Conservation (phyloP, 2,888 invertebrate species). For the Drosophila fulvimacula region DNA sequence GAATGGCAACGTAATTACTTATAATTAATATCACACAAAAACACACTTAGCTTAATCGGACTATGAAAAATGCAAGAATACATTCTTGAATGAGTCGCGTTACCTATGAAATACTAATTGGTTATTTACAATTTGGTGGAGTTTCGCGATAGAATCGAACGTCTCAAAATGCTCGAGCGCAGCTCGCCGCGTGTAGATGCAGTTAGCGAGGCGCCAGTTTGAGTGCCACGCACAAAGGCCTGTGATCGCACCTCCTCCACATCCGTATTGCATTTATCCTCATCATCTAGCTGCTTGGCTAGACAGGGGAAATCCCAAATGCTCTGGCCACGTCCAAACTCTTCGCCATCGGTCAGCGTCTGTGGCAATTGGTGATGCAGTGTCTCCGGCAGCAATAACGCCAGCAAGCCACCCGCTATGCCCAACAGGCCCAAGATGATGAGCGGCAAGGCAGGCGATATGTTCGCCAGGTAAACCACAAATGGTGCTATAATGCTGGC, state of each 20-base stretch:
- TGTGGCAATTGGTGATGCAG: slow-evolving; percentile 94
- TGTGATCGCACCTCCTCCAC: slow-evolving; percentile 75
- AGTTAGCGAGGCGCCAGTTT: slow-evolving; percentile 86
- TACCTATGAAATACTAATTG: slow-evolving; percentile 14
- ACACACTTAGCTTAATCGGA: slow-evolving; percentile 26
- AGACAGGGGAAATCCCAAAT: slow-evolving; percentile 93
- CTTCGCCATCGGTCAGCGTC: slow-evolving; percentile 93
- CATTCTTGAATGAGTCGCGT: slow-evolving; percentile 14
- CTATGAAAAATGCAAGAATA: slow-evolving; percentile 41
- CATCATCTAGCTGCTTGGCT: slow-evolving; percentile 86
- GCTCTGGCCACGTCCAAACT: slow-evolving; percentile 92
- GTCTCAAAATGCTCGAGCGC: slow-evolving; percentile 87
- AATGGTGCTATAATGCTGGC: slow-evolving; percentile 94
- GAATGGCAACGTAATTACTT: slow-evolving; percentile 49
- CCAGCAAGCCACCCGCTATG: slow-evolving; percentile 90
- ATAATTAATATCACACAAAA: slow-evolving; percentile 57
- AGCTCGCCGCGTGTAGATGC: slow-evolving; percentile 88
- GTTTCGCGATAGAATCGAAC: slow-evolving; percentile 86
- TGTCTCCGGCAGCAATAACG: slow-evolving; percentile 93
- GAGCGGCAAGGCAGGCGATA: slow-evolving; percentile 90
- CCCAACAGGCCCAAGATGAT: slow-evolving; percentile 92
- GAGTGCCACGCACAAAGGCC: slow-evolving; percentile 83
- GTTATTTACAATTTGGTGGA: slow-evolving; percentile 81
- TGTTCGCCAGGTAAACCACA: slow-evolving; percentile 89
- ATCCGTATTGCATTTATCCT: slow-evolving; percentile 61